Evolutionary conservation across 2,113 vertebrate species (phyloP).

Genomic region (Amia ocellicauda): DNA sequence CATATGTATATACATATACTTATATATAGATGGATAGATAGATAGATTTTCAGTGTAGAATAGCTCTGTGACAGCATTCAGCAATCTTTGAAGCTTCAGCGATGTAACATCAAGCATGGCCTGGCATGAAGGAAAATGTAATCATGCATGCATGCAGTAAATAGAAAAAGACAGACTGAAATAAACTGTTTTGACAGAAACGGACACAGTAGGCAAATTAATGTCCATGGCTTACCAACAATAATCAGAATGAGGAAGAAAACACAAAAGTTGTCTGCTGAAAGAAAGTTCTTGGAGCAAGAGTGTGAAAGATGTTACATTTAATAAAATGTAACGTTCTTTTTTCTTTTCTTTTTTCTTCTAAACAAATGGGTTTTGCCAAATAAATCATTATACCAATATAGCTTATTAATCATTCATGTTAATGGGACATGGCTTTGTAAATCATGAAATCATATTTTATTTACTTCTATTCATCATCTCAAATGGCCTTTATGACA

Average conservation of each 20-base stretch:
- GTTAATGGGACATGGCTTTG: not conserved
- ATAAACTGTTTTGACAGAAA: constrained; percentile 75
- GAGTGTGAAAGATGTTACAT: constrained; percentile 84
- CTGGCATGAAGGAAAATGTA: constrained; percentile 58
- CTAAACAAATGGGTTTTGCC: not conserved
- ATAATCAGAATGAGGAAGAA: constrained; percentile 56
- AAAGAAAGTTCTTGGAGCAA: constrained; percentile 59
- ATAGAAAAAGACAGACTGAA: constrained; percentile 40
- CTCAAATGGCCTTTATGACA: not conserved
- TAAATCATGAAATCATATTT: not conserved
- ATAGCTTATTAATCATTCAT: too few relatives aligned
- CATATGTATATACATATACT: too few relatives aligned
- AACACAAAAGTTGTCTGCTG: constrained; percentile 51
- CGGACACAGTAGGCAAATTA: constrained; percentile 62
- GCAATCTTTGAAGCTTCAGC: constrained; percentile 74
- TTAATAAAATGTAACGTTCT: constrained; percentile 58
- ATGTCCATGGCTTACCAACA: constrained; percentile 61
- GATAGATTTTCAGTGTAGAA: constrained; percentile 33
- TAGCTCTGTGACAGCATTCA: constrained; percentile 74
- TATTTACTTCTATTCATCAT: not conserved
- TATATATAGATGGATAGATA: too few relatives aligned
- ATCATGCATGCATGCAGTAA: constrained; percentile 75
- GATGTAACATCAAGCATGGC: constrained; percentile 44
- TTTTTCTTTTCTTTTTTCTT: constrained; percentile 19
- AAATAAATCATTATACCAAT: not conserved